Evolutionary conservation across 2,797 vertebrate genomes (phyloP), one percentile per base, ranked within the genome.

Genomic region (Lepilemur ruficaudatus): DNA sequence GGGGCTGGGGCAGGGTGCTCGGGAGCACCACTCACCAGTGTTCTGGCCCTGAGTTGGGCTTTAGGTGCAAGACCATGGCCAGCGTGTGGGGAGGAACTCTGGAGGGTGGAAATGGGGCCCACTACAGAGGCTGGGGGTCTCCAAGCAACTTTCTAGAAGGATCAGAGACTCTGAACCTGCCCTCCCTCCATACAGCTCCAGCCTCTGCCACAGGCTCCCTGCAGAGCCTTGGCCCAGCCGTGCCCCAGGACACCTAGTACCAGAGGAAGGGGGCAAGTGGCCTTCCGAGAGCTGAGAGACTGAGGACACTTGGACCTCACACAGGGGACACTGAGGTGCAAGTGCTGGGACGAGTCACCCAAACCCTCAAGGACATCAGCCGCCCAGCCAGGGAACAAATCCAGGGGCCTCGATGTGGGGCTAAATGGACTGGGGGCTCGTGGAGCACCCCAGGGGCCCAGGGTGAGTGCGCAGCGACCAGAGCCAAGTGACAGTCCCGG

Each of bases 131-230:
- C 2, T 3, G 32, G 32, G 48, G 17, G 35, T 52, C 55, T 35
- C 35, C 43, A 1, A 6, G 38, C 28, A 0, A 9, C 43, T 14
- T 52, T 52, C 48, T 1, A 0, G 52, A 48, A 30, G 28, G 43
- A 70, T 15, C 32, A 3, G 22, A 55, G 73, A 6, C 52, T 43
- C 59, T 32, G 32, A 41, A 50, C 2, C 1, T 1, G 22, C 32
- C 2, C 41, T 12, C 10, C 9, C 18, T 13, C 75, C 1, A 0
- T 0, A 3, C 38, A 22, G n/a, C 82, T n/a, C 46, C 3, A 1
- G 38, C 15, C 76, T n/a, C 3, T 17, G 5, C 48, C 75, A 7
- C 1, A 0, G 32, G 15, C 32, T 3, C 23, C 76, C 28, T 2
- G 12, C 9, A 14, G 30, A 46, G 55, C 52, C 14, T 3, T 23